Percentiles rank a stretch among this genome's conserved stretches.
phyloP scores from a whole-genome alignment of 2,113 vertebrate species.

The Bettongia penicillata region DNA sequence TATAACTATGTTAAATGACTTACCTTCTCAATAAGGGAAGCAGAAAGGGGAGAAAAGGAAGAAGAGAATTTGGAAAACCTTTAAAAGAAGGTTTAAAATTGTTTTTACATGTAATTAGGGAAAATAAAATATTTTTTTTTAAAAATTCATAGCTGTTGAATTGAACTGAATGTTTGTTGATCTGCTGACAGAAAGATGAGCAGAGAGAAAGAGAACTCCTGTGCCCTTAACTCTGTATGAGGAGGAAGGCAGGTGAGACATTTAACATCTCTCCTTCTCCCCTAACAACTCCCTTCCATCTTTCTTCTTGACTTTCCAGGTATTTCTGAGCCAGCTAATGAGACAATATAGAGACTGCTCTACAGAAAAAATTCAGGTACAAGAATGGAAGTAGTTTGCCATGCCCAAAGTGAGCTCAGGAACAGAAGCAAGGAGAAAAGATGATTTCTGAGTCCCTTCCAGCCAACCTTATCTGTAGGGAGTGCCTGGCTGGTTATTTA shows the following conservation, averaged over 20 bases:
- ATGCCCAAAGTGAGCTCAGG: conserved; percentile 10
- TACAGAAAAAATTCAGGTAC: not conserved
- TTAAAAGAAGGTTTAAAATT: not conserved
- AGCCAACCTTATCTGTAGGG: not conserved
- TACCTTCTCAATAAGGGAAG: not conserved
- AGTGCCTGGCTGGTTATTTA: not conserved
- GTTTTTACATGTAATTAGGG: no score
- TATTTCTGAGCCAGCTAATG: not conserved
- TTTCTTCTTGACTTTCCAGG: not conserved
- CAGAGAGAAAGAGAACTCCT: not conserved
- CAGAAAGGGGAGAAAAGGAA: not conserved
- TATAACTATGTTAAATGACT: not conserved
- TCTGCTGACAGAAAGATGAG: not conserved
- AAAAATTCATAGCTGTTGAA: not conserved
- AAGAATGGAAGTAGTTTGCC: not conserved
- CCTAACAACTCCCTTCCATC: not conserved
- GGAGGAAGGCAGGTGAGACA: not conserved
- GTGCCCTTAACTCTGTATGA: not conserved
- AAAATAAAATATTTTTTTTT: not conserved
- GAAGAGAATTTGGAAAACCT: not conserved
- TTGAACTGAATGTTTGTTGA: not conserved
- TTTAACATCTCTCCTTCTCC: not conserved
- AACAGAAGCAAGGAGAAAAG: conserved; percentile 11
- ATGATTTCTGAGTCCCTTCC: not conserved
- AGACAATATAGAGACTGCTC: not conserved